Evolutionary conservation across 2,113 vertebrate species (phyloP), one percentile per base, ranked within the genome.

Genomic region (Falcunculus frontatus): DNA sequence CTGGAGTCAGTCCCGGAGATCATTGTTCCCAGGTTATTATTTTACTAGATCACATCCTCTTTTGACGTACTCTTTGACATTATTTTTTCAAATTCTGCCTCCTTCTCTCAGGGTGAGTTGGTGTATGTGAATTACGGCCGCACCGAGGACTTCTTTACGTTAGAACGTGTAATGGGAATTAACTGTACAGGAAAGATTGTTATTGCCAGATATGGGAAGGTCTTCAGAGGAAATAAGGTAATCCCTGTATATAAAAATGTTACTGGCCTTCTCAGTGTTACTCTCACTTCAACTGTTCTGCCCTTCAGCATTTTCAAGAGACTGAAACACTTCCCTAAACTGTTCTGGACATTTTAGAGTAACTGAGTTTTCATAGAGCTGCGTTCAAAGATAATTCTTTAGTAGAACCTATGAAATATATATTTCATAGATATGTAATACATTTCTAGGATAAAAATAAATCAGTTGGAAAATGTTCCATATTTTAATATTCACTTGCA

Each of bases 151-250:
- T 99, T 99, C 89, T 98, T 98, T 49, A 98, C 98, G 18, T 92
- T 99, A 37, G 85, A 99, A 86, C 97, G 97, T 55, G 98, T 98
- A 42, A 98, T 99, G 98, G 96, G 96, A 64, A 98, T 99, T 94
- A 99, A 97, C 94, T 99, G 98, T 26, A 98, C 98, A 25, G 99
- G 98, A 42, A 99, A 99, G 96, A 99, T 99, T 94, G 98, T 98
- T n/a, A 99, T 99, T 62, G 99, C 98, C 93, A 98, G 99, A 98
- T 99, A 99, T 23, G 99, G 99, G 35, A 99, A 98, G 97, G 98
- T 99, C 96, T 99, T 99, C 97, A 97, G 99, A 98, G 99, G 99
- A 90, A 99, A 99, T 94, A 99, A 99, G 98, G 99, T 99, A 97
- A 93, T 87, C 57, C 6, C 10, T 68, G 16, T 37, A 3, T 33